Base-by-base conservation (phyloP, 2,888 invertebrate genomes). In the Melieria crassipennis region DNA sequence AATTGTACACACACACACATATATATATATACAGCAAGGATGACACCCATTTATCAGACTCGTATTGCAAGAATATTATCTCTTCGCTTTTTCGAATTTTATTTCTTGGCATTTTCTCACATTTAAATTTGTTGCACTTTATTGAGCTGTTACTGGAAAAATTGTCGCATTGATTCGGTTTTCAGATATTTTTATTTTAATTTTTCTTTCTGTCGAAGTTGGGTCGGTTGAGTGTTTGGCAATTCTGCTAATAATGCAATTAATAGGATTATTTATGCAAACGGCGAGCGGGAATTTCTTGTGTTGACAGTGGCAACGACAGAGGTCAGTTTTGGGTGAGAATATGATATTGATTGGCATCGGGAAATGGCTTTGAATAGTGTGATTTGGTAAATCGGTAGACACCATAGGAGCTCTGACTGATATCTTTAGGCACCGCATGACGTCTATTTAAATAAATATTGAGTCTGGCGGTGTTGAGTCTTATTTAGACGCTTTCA, bases 201-300 rank as follows among this genome's bases (percentile, higher is more conserved):
- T 48, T 69, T 66, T 61, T 13, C 7, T 58, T 64, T 46, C 46
- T 71, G 70, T 69, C 64, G 73, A 65, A 65, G 48, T 62, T 64
- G 69, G 61, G 60, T 60, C n/a, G n/a, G 56, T 13, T 50, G 55
- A 13, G 43, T 7, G 63, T 64, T 69, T 75, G 68, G 69, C 71
- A 72, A 73, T 75, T 69, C 50, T 74, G 75, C 78, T 80, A 81
- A 83, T 83, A 79, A 80, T 78, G 80, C 79, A 80, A 82, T 82
- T 78, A 83, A 83, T 78, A 78, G 75, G 80, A 80, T 82, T 82
- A 81, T 77, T 71, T 81, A 82, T 82, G 79, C 80, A 81, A 77
- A 73, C 73, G 65, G 48, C 60, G 7, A 7, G 52, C 61, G 13
- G 50, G 13, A 57, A 75, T 73, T 71, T 65, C 64, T 75, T 77